Conservation (phyloP, 2,797 vertebrate genomes). For the Anolis apletophallus region DNA sequence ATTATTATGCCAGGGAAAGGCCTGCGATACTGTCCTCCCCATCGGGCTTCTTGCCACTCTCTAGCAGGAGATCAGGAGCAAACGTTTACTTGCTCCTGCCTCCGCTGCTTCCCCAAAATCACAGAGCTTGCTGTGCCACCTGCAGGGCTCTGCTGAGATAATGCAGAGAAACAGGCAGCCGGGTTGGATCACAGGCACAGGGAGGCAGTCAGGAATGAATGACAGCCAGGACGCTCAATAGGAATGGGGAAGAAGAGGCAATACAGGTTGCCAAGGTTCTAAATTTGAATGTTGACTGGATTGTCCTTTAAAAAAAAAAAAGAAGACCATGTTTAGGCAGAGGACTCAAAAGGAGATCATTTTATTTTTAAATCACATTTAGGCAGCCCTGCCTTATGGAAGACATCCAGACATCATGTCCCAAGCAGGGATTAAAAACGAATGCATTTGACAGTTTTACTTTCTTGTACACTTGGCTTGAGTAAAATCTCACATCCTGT, state of each 20-base stretch:
- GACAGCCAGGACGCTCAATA: background rate
- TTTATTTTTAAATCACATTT: background rate
- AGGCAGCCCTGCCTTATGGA: background rate
- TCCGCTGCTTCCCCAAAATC: constrained; percentile 41
- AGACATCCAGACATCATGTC: background rate
- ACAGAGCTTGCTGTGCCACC: constrained; percentile 72
- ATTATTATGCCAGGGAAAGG: background rate
- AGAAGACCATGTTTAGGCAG: too few relatives aligned
- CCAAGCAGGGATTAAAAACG: background rate
- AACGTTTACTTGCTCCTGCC: constrained; percentile 5
- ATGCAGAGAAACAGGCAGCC: background rate
- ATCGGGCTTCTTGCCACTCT: background rate
- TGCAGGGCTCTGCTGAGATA: constrained; percentile 70
- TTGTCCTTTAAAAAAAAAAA: background rate
- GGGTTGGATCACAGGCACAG: background rate
- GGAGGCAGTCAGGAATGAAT: background rate
- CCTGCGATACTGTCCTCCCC: background rate
- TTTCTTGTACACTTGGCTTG: background rate
- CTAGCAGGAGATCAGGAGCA: background rate
- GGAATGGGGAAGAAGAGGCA: background rate
- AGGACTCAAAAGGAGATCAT: background rate
- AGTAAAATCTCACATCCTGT: background rate
- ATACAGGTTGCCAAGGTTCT: background rate
- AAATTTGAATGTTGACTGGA: background rate
- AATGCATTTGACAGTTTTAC: background rate